These are phyloP conservation scores for Acanthosoma haemorrhoidale DNA, from an alignment of 2,888 invertebrate genomes.

Conservation along the genomic window DNA sequence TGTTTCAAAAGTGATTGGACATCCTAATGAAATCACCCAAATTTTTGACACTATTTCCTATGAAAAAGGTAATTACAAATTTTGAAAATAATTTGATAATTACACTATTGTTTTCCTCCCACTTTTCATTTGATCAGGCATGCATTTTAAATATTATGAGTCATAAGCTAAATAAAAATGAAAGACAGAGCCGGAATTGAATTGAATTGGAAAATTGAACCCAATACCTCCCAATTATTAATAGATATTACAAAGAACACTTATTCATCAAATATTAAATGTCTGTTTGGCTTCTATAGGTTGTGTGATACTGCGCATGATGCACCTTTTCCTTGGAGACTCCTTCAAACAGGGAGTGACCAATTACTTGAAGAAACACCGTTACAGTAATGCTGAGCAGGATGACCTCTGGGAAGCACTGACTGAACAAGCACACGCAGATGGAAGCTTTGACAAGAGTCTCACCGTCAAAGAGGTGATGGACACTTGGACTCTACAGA, in stretches of 20 bases:
- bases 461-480: slow-evolving; percentile 69
- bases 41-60: slow-evolving; percentile 84
- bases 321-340: slow-evolving; percentile 78
- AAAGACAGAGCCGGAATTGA: no score
- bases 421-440: slow-evolving; percentile 61
- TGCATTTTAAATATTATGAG: no score
- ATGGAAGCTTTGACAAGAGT: slow-evolving; percentile 48
- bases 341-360: slow-evolving; percentile 57
- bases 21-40: slow-evolving; percentile 72
- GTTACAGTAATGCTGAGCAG: slow-evolving; percentile 48
- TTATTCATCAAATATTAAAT: no score
- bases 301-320: slow-evolving; percentile 75
- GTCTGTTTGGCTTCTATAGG: no score
- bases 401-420: slow-evolving; percentile 77
- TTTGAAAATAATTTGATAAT: no score
- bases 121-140: no score
- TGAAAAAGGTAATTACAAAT: slow-evolving; percentile 62
- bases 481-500: slow-evolving; percentile 86
- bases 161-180: no score
- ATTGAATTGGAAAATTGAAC: no score
- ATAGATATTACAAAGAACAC: no score
- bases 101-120: no score
- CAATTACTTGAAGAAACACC: slow-evolving; percentile 37
- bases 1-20: slow-evolving; percentile 64
- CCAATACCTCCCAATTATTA: no score